These are phyloP conservation scores for Cataglyphis albicans DNA, from an alignment of 2,888 invertebrate species.

Conservation along the genomic window DNA sequence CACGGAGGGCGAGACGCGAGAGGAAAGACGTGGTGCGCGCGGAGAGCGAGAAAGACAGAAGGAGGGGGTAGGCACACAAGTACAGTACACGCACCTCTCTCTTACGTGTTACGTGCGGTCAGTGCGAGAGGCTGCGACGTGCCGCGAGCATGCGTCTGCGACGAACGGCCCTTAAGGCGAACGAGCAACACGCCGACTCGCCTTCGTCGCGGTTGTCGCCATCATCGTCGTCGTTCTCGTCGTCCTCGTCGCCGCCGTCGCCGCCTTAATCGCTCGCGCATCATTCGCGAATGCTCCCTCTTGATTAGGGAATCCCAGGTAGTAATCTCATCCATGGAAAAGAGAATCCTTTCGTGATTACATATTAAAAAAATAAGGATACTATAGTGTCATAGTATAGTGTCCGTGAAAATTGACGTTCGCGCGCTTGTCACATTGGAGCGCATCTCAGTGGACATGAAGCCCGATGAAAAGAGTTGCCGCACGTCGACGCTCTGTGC, in stretches of 20 bases:
- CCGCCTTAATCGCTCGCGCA: constrained; percentile 35
- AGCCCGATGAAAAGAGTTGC: not conserved
- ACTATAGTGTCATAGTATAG: constrained; percentile 16
- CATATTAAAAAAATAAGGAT: constrained; percentile 4
- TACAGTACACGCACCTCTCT: constrained; percentile 69
- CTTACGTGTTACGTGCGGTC: constrained; percentile 78
- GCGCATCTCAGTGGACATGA: constrained; percentile 42
- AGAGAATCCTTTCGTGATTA: constrained; percentile 12
- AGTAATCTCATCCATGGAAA: not conserved
- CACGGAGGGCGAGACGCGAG: constrained; percentile 32
- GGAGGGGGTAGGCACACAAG: constrained; percentile 53
- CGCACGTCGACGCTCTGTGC: constrained; percentile 34
- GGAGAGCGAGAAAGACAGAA: constrained; percentile 46
- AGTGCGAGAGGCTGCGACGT: constrained; percentile 78
- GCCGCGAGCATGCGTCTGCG: constrained; percentile 77
- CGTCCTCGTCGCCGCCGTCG: constrained; percentile 4
- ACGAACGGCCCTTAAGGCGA: constrained; percentile 75
- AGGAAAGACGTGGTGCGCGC: constrained; percentile 19
- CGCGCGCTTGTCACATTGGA: constrained; percentile 51
- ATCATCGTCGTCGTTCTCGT: constrained; percentile 23
- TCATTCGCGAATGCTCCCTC: constrained; percentile 58
- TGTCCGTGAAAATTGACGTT: constrained; percentile 36
- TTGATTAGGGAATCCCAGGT: constrained; percentile 8
- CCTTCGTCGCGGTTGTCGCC: constrained; percentile 61
- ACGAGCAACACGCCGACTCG: constrained; percentile 72